Conservation (phyloP, 1,140 invertebrate genomes). For the Fopius arisanus region DNA sequence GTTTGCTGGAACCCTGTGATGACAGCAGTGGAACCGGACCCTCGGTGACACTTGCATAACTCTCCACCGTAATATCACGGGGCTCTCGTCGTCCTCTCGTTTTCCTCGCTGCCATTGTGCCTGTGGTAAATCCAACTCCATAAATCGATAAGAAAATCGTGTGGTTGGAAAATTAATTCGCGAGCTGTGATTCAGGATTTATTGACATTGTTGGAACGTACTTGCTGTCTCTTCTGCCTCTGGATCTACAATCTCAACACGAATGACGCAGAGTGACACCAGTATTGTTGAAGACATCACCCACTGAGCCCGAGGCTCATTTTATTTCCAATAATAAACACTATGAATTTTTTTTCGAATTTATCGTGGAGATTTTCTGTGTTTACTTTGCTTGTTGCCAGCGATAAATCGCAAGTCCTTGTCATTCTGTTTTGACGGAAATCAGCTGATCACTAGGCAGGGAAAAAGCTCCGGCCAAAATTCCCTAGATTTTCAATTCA, state of each 20-base stretch:
- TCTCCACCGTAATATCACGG: constrained; percentile 73
- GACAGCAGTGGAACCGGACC: constrained; percentile 48
- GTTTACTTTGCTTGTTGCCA: not conserved
- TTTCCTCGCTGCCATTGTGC: constrained; percentile 57
- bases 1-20: constrained; percentile 47
- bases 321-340: constrained; percentile 31
- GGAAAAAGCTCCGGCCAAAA: not conserved
- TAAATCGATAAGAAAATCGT: constrained; percentile 25
- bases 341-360: not conserved
- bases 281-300: constrained; percentile 62
- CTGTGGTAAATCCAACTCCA: constrained; percentile 21
- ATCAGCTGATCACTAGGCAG: not conserved
- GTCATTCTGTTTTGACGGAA: not conserved
- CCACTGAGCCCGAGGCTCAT: constrained; percentile 31
- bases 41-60: constrained; percentile 67
- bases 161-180: constrained; percentile 8
- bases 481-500: not conserved
- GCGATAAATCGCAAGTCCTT: not conserved
- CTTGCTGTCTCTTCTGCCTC: constrained; percentile 52
- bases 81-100: constrained; percentile 68
- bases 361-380: not conserved
- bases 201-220: constrained; percentile 36
- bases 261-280: constrained; percentile 68
- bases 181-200: not conserved
- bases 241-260: constrained; percentile 65